These are phyloP conservation scores for Melospiza georgiana DNA, from an alignment of 2,113 vertebrate species.

Conservation along the genomic window DNA sequence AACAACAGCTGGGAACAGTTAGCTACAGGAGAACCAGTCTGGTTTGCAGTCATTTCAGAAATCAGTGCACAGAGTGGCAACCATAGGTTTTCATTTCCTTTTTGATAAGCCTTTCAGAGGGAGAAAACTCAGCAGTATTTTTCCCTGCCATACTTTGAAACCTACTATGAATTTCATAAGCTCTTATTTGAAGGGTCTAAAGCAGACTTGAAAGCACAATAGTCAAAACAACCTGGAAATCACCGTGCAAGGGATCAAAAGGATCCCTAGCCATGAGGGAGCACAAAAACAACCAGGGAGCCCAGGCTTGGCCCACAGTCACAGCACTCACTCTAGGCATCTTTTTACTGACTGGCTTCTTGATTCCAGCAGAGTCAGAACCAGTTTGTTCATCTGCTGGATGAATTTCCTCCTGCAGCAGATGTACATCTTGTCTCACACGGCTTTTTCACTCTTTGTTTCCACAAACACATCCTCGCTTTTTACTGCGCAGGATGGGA, in stretches of 20 bases:
- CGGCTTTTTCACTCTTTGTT: neutral
- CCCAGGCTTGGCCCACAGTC: neutral
- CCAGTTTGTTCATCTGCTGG: neutral
- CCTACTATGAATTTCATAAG: neutral
- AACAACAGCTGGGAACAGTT: slow-evolving; percentile 32
- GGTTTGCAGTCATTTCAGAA: neutral
- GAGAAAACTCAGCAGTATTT: neutral
- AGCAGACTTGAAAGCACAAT: neutral
- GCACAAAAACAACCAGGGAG: neutral
- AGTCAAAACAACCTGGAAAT: neutral
- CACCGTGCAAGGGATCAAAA: accelerated
- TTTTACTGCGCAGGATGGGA: neutral
- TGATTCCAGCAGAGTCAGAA: neutral
- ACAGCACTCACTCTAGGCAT: neutral
- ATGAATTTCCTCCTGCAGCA: neutral
- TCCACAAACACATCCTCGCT: neutral
- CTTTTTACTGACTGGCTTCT: neutral
- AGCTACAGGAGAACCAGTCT: neutral
- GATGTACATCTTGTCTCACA: neutral
- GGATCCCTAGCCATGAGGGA: neutral
- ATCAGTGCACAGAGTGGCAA: neutral
- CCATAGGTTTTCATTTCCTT: neutral
- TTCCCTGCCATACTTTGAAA: neutral
- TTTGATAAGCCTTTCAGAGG: neutral
- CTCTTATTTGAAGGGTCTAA: neutral